Evolutionary conservation across 2,888 invertebrate species (phyloP).

Genomic region (Drosophila demipolita): DNA sequence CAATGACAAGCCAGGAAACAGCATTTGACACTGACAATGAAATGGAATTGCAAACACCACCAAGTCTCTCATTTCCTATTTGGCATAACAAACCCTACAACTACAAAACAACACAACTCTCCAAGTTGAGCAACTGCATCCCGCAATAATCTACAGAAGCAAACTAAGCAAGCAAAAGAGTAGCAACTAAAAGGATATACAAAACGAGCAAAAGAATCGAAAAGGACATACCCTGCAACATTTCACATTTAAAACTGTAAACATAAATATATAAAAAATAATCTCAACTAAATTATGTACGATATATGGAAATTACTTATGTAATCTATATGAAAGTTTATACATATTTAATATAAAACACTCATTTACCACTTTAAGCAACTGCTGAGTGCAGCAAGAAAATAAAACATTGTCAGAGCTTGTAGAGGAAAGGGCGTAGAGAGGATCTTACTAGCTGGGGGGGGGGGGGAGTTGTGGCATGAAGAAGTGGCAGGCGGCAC

Average conservation of each 20-base stretch:
- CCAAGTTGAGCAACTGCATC: slow-evolving; percentile 35
- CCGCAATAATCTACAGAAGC: slow-evolving; percentile 58
- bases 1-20: slow-evolving; percentile 57
- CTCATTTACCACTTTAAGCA: background rate
- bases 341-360: slow-evolving; percentile 6
- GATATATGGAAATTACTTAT: background rate
- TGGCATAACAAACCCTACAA: slow-evolving; percentile 9
- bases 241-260: background rate
- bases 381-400: slow-evolving; percentile 23
- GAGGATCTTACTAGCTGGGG: slow-evolving; percentile 6
- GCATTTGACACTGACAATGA: slow-evolving; percentile 78
- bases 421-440: slow-evolving; percentile 15
- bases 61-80: background rate
- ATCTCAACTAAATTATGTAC: background rate
- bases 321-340: background rate
- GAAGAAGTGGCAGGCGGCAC: slow-evolving; percentile 52
- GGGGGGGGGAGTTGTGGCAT: slow-evolving; percentile 2
- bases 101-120: slow-evolving; percentile 1
- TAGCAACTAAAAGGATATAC: slow-evolving; percentile 34
- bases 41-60: slow-evolving; percentile 69
- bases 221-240: slow-evolving; percentile 22
- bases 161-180: slow-evolving; percentile 44
- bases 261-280: background rate
- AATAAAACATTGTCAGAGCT: slow-evolving; percentile 45
- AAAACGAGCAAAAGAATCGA: background rate